Percentiles rank a stretch among this genome's conserved stretches.
Conservation (phyloP, 2,888 invertebrate genomes). For the Chrysotoxum bicinctum region DNA sequence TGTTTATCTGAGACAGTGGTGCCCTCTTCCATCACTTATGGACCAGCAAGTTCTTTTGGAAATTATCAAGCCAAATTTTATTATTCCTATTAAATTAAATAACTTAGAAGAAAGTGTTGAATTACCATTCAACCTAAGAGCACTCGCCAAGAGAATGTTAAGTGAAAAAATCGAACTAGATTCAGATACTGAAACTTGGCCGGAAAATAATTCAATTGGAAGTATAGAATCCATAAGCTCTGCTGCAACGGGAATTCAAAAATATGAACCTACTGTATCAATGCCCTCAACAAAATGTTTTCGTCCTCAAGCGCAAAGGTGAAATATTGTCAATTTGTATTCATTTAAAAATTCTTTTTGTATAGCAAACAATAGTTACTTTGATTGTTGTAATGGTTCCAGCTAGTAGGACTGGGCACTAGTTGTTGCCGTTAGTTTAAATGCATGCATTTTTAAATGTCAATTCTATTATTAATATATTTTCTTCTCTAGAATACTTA, state of each 20-base stretch:
- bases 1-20: constrained; percentile 53
- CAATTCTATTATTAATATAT: neutral
- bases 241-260: neutral
- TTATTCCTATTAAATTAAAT: constrained; percentile 35
- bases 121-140: constrained; percentile 29
- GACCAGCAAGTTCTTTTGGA: constrained; percentile 46
- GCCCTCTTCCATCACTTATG: constrained; percentile 51
- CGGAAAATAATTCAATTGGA: neutral
- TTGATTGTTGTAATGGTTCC: no score
- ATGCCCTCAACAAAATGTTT: neutral
- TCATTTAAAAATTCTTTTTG: neutral
- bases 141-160: neutral
- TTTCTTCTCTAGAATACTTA: no score
- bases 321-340: neutral
- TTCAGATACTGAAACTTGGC: constrained; percentile 13
- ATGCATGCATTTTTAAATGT: no score
- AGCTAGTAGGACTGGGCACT: no score
- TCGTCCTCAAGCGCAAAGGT: neutral
- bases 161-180: neutral
- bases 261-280: neutral
- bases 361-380: no score
- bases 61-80: constrained; percentile 38
- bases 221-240: neutral
- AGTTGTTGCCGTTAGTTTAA: no score
- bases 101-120: neutral